phyloP scores from a whole-genome alignment of 2,113 vertebrate species.

The Chascanopsetta lugubris region DNA sequence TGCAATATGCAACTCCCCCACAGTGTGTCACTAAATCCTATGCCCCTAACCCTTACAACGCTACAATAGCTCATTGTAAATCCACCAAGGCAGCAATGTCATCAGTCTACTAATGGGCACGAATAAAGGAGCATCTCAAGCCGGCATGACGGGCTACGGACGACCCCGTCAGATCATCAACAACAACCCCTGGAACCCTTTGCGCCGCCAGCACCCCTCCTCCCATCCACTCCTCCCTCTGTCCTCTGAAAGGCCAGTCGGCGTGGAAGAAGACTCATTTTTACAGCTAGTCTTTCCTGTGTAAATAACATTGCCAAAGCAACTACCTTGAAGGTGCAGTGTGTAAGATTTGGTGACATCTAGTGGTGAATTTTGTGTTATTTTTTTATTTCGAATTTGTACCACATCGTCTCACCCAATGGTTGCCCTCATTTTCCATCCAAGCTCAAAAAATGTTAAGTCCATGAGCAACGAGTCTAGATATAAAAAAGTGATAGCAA shows the following conservation, averaged over 20 bases:
- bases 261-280: constrained; percentile 27
- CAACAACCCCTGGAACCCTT: constrained; percentile 60
- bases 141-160: constrained; percentile 94
- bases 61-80: too few relatives aligned
- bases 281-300: neutral
- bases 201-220: neutral
- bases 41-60: too few relatives aligned
- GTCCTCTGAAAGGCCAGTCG: constrained; percentile 28
- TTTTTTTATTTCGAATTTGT: too few relatives aligned
- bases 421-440: too few relatives aligned
- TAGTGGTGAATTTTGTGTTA: too few relatives aligned
- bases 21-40: too few relatives aligned
- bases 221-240: constrained; percentile 9
- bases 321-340: constrained; percentile 3
- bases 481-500: neutral
- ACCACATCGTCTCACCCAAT: too few relatives aligned
- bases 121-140: constrained; percentile 92
- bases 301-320: constrained; percentile 27
- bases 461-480: neutral
- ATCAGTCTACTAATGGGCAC: constrained; percentile 97
- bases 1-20: too few relatives aligned
- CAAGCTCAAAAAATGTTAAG: neutral
- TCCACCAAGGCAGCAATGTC: constrained; percentile 89
- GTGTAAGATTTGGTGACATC: too few relatives aligned
- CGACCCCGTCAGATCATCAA: constrained; percentile 90